Base-by-base conservation (phyloP, 1,140 invertebrate genomes). In the Ectropis grisescens region DNA sequence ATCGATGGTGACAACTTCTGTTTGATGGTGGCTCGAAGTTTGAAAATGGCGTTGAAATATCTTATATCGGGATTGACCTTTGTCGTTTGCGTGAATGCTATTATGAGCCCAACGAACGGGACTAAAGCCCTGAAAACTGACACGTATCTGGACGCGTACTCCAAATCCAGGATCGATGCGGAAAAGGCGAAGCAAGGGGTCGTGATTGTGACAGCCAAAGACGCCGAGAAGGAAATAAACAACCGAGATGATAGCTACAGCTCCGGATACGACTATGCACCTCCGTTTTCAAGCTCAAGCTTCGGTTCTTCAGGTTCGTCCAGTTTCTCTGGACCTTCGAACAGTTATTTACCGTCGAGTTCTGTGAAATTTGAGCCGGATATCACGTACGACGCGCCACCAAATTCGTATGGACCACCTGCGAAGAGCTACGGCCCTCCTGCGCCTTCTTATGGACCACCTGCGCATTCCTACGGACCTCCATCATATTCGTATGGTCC, bases 1-100 rank as follows among this genome's bases (percentile, higher is more conserved):
- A 66, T 75, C 67, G 66, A 78, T 74, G 72, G 67, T 66, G 72
- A 65, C 60, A 71, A 60, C 62, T 71, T 59, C 68, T 54, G 66
- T 54, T 49, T 39, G 32, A 46, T 61, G 57, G 60, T 62, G 58
- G 51, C 58, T 58, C 34, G 43, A 54, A 43, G 34, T 66, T 58
- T 56, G 37, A 50, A 58, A 44, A 78, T 79, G 70, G 52, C 47
- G 28, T 29, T 65, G 3, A 26, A 10, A 13, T 38, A 58, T 33
- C 53, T 53, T 41, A 34, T 60, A 15, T 42, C 41, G 27, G 26
- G 68, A 46, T 37, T 75, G 27, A 53, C 55, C 28, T 22, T 71
- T 14, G 37, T 50, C 37, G 57, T 41, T 29, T 68, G 55, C 41
- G 72, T 40, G 33, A 45, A 59, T 6, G 76, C 72, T 9, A 81